Percentiles rank a stretch among this genome's conserved stretches.
Evolutionary conservation across 2,797 vertebrate species (phyloP).

Genomic region (Acomys russatus): DNA sequence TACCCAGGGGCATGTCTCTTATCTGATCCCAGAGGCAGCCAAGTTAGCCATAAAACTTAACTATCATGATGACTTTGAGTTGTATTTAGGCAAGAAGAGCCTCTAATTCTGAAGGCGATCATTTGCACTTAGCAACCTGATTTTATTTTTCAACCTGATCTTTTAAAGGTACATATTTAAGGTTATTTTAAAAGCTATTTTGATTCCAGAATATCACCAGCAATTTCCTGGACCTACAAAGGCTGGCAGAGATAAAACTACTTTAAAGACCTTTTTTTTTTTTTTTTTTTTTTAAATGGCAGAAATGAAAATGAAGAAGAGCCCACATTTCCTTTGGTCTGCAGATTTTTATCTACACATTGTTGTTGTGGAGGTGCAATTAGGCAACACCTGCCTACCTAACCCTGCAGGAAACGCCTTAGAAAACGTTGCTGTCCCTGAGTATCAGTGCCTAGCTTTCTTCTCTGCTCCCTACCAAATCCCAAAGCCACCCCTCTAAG

Average conservation of each 20-base stretch:
- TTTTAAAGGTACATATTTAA: slow-evolving; percentile 32
- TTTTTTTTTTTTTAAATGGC: background rate
- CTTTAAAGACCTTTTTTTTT: slow-evolving; percentile 4
- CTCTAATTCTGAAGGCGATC: background rate
- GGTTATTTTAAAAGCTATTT: slow-evolving; percentile 38
- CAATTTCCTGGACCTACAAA: background rate
- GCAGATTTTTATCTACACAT: background rate
- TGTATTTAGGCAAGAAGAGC: background rate
- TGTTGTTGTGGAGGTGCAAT: background rate
- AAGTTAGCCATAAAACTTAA: background rate
- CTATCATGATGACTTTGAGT: slow-evolving; percentile 2
- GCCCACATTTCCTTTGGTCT: background rate
- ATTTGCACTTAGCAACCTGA: background rate
- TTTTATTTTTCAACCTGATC: background rate
- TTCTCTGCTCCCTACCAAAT: background rate
- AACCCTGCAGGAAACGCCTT: too few relatives aligned
- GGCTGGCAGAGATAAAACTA: slow-evolving; percentile 1
- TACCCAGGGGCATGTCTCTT: background rate
- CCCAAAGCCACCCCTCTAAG: background rate
- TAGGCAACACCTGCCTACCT: background rate
- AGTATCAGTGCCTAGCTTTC: background rate
- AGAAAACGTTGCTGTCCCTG: background rate
- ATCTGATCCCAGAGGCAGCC: background rate
- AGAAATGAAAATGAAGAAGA: background rate
- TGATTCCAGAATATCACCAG: slow-evolving; percentile 5